phyloP scores from a whole-genome alignment of 1,140 invertebrate species.

The Brachionus paranguensis region DNA sequence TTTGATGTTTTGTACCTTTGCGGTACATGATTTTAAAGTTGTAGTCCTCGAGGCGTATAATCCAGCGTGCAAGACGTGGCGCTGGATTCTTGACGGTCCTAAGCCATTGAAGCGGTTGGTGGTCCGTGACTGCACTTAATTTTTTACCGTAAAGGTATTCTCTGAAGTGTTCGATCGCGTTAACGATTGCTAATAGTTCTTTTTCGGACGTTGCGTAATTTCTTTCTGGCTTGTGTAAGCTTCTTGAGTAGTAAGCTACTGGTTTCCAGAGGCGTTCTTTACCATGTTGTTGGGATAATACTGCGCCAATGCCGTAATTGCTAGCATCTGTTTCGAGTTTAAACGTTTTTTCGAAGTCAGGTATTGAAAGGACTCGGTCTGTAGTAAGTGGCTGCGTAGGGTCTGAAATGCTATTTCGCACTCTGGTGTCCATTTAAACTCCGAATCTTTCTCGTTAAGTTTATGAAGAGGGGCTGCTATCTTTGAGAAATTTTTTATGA shows the following conservation, averaged over 20 bases:
- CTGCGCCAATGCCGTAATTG: neutral
- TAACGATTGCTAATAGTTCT: constrained; percentile 58
- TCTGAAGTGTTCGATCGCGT: constrained; percentile 55
- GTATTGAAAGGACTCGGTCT: neutral
- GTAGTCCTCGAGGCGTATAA: neutral
- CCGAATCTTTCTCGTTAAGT: constrained; percentile 47
- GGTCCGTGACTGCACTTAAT: constrained; percentile 58
- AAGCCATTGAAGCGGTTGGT: constrained; percentile 54
- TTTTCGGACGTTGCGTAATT: constrained; percentile 56
- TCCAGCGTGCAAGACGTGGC: constrained; percentile 47
- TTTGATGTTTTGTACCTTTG: neutral
- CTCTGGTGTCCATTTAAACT: constrained; percentile 28
- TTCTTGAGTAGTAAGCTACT: neutral
- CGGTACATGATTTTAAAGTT: neutral
- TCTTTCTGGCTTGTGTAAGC: constrained; percentile 47
- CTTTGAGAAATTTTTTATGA: constrained; percentile 43
- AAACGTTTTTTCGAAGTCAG: neutral
- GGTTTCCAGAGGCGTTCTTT: neutral
- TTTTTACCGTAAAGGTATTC: constrained; percentile 56
- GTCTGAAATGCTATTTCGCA: constrained; percentile 7
- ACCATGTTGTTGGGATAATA: neutral
- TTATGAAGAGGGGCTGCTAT: constrained; percentile 42
- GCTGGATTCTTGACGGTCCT: constrained; percentile 51
- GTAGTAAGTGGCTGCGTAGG: neutral
- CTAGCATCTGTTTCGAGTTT: constrained; percentile 10